A percentile compares a stretch with the other conserved stretches of the same genome.
Evolutionary conservation across 2,113 vertebrate genomes (phyloP).

Genomic region (Pseudorasbora parva): DNA sequence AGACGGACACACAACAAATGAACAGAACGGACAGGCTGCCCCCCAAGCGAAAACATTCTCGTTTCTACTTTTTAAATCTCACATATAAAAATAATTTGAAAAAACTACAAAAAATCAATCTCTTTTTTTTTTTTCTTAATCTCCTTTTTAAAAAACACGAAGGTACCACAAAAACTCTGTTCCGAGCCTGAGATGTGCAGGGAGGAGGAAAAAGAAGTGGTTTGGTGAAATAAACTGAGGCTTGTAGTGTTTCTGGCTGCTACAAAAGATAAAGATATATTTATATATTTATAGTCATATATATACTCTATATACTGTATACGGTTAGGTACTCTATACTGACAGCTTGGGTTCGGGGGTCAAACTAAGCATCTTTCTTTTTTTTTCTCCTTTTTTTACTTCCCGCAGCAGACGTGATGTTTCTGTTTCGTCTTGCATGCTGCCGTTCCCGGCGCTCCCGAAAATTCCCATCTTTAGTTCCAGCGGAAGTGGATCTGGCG

Average conservation of each 20-base stretch:
- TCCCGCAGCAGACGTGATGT: conserved; percentile 81
- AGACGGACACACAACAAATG: conserved; percentile 61
- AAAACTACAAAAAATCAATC: conserved; percentile 96
- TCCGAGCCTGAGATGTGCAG: conserved; percentile 96
- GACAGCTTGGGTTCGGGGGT: conserved; percentile 81
- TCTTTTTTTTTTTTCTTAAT: conserved; percentile 79
- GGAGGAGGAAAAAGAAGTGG: conserved; percentile 77
- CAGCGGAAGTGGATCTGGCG: conserved; percentile 99
- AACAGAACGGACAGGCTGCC: conserved; percentile 84
- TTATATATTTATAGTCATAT: conserved; percentile 71
- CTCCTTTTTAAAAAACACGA: conserved; percentile 87
- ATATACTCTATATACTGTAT: conserved; percentile 78
- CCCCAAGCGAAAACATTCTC: conserved; percentile 94
- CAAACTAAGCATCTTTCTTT: conserved; percentile 86
- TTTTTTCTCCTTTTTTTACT: conserved; percentile 77
- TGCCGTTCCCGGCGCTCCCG: conserved; percentile 62
- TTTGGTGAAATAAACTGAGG: conserved; percentile 76
- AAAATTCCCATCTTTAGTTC: conserved; percentile 79
- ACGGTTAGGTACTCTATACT: conserved; percentile 84
- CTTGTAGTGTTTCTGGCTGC: conserved; percentile 97
- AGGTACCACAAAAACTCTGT: conserved; percentile 96
- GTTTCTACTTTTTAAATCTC: conserved; percentile 92
- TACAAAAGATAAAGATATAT: conserved; percentile 91
- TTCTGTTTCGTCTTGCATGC: conserved; percentile 74
- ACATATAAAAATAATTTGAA: conserved; percentile 99